These are phyloP conservation scores for Callosobruchus maculatus DNA, from an alignment of 2,888 invertebrate species.

Conservation along the genomic window DNA sequence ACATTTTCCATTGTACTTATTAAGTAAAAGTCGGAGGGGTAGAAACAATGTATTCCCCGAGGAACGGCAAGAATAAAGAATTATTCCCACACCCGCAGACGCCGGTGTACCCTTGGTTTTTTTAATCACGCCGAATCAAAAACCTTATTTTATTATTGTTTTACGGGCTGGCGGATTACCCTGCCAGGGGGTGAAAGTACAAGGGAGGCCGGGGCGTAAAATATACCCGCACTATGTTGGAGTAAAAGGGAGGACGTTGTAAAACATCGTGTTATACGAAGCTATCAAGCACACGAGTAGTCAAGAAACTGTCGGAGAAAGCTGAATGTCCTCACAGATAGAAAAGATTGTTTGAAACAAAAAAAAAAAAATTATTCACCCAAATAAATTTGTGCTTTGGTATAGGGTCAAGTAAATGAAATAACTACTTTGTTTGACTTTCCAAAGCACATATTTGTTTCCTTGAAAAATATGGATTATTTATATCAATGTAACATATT, in stretches of 20 bases:
- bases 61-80: constrained; percentile 42
- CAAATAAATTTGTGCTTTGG: too few species aligned
- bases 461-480: too few species aligned
- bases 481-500: too few species aligned
- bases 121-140: constrained; percentile 50
- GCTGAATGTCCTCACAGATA: too few species aligned
- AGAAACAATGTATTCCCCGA: constrained; percentile 24
- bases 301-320: too few species aligned
- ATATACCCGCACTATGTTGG: constrained; percentile 9
- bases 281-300: too few species aligned
- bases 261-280: neutral
- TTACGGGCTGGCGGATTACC: constrained; percentile 39
- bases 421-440: too few species aligned
- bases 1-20: constrained; percentile 12
- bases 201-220: constrained; percentile 19
- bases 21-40: constrained; percentile 22
- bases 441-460: too few species aligned
- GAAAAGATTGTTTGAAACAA: too few species aligned
- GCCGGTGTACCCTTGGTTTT: constrained; percentile 36
- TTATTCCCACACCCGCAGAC: constrained; percentile 38
- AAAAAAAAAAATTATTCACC: too few species aligned
- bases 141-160: constrained; percentile 44
- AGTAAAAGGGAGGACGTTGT: neutral
- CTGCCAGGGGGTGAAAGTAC: constrained; percentile 26
- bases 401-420: too few species aligned